Percentiles rank a stretch among this genome's conserved stretches.
These are phyloP conservation scores for Venusia cambrica DNA, from an alignment of 2,888 invertebrate species.

Conservation along the genomic window DNA sequence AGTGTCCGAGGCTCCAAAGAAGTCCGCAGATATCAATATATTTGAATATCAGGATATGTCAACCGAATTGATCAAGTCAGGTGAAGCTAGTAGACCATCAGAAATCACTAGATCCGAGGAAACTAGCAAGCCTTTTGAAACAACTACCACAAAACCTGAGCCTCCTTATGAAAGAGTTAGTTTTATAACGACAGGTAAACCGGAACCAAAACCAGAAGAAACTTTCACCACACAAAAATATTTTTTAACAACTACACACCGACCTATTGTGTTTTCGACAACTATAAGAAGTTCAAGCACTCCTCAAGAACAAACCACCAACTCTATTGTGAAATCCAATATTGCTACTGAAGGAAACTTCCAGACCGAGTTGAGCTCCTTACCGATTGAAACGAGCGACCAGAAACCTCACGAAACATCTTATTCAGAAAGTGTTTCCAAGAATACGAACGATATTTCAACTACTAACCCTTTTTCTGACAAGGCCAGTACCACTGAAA, in stretches of 20 bases:
- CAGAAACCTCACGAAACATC: slow-evolving; percentile 63
- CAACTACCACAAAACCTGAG: slow-evolving; percentile 28
- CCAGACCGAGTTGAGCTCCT: slow-evolving; percentile 66
- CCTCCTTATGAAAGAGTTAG: slow-evolving; percentile 24
- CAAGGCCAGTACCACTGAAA: slow-evolving; percentile 38
- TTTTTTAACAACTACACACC: slow-evolving; percentile 28
- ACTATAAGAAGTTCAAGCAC: slow-evolving; percentile 31
- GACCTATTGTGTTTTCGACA: slow-evolving; percentile 25
- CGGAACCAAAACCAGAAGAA: slow-evolving; percentile 21
- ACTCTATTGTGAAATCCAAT: slow-evolving; percentile 49
- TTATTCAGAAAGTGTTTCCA: slow-evolving; percentile 47
- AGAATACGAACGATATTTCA: slow-evolving; percentile 44
- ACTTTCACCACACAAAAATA: slow-evolving; percentile 32
- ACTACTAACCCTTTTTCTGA: slow-evolving; percentile 42
- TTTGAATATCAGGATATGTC: too few species aligned
- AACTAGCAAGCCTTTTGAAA: slow-evolving; percentile 2
- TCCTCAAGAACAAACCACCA: slow-evolving; percentile 46
- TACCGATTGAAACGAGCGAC: slow-evolving; percentile 70
- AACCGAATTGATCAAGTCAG: too few species aligned
- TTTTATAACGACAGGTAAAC: slow-evolving; percentile 20
- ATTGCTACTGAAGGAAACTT: slow-evolving; percentile 61
- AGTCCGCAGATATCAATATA: slow-evolving; percentile 26
- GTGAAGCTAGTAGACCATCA: too few species aligned
- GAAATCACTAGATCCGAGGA: slow-evolving; percentile 11
- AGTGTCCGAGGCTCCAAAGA: slow-evolving; percentile 19